Evolutionary conservation across 2,888 invertebrate species (phyloP), one percentile per base, ranked within the genome.

Genomic region (Branchipolynoe longqiensis): DNA sequence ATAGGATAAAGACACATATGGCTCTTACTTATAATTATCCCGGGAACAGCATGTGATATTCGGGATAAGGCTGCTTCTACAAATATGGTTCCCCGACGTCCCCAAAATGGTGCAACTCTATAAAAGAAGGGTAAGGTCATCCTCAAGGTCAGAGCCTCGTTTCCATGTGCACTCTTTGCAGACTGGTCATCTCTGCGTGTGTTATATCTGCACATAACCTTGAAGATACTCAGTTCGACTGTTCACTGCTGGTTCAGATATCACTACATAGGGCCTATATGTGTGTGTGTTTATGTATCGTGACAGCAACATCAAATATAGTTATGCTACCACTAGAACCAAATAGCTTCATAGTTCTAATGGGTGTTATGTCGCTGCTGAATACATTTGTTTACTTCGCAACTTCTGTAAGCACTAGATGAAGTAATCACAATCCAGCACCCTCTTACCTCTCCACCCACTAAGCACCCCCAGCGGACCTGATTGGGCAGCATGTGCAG

Each of bases 1-100:
- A n/a, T n/a, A 82, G 41, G 3, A 54, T 28, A 28, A 54, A 48
- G 36, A 56, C 31, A 62, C 25, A 62, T 22, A 54, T 56, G 2
- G 41, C 31, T 28, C 6, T n/a, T 59, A n/a, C n/a, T n/a, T 36
- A 54, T 14, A 33, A 83, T 85, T 82, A 82, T 91, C n/a, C n/a
- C n/a, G n/a, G n/a, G n/a, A 92, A 1, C 92, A 95, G 95, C 95
- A 95, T 90, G 92, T 95, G 28, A 95, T 95, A 74, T 95, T 95
- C 90, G 94, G 94, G 28, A 91, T 95, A 25, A 94, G 94, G 87
- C 93, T 94, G 6, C 89, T 95, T 69, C 95, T 95, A 48, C 95
- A 95, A 90, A 90, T 95, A 58, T 86, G 95, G 85, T 95, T 95
- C 18, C 95, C 95, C 0, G 95, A 95, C 89, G 94, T 95, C 59